phyloP scores from a whole-genome alignment of 2,888 invertebrate species.

The Macaria liturata region DNA sequence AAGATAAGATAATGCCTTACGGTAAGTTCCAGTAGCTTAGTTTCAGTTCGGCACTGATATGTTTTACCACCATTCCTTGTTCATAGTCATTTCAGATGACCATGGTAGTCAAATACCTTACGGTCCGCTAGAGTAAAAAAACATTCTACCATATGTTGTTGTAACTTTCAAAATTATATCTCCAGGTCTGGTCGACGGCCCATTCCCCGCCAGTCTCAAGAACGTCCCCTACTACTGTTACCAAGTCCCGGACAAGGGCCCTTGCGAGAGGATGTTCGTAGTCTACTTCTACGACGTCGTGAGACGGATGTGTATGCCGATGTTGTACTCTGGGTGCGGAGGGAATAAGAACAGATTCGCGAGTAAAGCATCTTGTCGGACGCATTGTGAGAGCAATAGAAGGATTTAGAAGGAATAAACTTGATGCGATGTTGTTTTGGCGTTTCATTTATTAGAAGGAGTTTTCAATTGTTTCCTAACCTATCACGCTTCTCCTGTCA shows the following conservation, averaged over 20 bases:
- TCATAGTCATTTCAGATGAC: too few relatives aligned
- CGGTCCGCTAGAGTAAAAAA: too few relatives aligned
- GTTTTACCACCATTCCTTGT: too few relatives aligned
- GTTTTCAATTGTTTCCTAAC: too few relatives aligned
- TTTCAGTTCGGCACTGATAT: too few relatives aligned
- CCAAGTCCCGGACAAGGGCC: conserved; percentile 65
- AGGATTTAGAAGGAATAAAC: conserved; percentile 35
- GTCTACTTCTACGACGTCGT: conserved; percentile 71
- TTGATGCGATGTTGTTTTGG: too few relatives aligned
- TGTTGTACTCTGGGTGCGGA: conserved; percentile 75
- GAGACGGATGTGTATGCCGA: conserved; percentile 63
- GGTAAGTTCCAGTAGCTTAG: too few relatives aligned
- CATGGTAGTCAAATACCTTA: too few relatives aligned
- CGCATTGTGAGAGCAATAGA: conserved; percentile 52
- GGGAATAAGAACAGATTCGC: conserved; percentile 71
- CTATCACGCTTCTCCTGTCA: too few relatives aligned
- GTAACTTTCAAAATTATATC: conserved; percentile 27
- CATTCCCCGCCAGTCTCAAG: conserved; percentile 62
- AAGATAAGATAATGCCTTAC: too few relatives aligned
- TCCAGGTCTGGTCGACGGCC: conserved; percentile 66
- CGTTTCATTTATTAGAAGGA: too few relatives aligned
- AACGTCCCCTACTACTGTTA: conserved; percentile 74
- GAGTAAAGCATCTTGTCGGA: conserved; percentile 48
- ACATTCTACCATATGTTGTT: too few relatives aligned
- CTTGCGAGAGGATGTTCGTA: conserved; percentile 53